Evolutionary conservation across 2,797 vertebrate species (phyloP).

Genomic region (Oryzias sinensis): DNA sequence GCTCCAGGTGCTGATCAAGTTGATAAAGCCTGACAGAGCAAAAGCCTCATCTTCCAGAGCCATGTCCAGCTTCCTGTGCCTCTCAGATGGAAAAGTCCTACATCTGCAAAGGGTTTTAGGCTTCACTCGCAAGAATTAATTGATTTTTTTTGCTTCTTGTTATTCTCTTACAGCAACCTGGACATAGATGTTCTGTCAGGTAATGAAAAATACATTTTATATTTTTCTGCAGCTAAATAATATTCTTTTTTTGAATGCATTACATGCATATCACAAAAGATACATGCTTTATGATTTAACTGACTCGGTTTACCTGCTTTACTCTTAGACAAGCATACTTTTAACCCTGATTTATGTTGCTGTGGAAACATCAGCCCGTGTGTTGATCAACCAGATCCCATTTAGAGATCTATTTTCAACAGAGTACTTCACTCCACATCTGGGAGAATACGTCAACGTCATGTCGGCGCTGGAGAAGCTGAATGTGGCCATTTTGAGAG

Average conservation of each 20-base stretch:
- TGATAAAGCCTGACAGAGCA: too few relatives aligned
- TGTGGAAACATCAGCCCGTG: not conserved
- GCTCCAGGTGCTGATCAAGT: too few relatives aligned
- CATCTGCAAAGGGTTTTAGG: not conserved
- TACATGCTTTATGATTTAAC: not conserved
- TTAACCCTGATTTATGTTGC: not conserved
- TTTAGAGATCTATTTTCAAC: constrained; percentile 9
- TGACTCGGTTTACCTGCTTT: not conserved
- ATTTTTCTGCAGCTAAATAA: too few relatives aligned
- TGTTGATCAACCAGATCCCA: not conserved
- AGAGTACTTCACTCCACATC: constrained; percentile 90
- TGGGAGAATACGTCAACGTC: constrained; percentile 88
- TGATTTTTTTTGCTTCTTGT: constrained; percentile 23
- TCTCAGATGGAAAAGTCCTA: not conserved
- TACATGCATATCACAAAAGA: not conserved
- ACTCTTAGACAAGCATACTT: not conserved
- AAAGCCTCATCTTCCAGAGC: too few relatives aligned
- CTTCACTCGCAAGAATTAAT: constrained; percentile 12
- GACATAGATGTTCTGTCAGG: constrained; percentile 79
- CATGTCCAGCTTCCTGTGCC: not conserved
- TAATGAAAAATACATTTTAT: constrained; percentile 33
- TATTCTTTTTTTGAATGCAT: not conserved
- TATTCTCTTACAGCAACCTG: constrained; percentile 63
- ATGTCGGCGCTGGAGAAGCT: constrained; percentile 88
- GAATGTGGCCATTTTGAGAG: constrained; percentile 86